A percentile compares a stretch with the other conserved stretches of the same genome.
phyloP scores from a whole-genome alignment of 2,797 vertebrate genomes.

The Tangara arthus region DNA sequence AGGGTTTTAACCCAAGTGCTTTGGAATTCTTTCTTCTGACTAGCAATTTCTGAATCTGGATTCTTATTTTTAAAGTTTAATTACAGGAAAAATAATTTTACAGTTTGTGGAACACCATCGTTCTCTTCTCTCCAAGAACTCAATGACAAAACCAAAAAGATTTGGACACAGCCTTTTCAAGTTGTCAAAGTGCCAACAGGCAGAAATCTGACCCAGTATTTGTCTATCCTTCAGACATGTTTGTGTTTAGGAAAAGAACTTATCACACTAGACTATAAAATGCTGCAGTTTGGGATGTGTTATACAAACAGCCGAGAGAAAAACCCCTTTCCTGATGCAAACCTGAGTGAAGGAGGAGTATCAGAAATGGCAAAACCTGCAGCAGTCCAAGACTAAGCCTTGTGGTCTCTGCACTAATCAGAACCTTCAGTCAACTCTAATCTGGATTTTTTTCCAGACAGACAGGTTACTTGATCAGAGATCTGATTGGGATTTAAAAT shows the following conservation, averaged over 20 bases:
- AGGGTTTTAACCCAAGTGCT: neutral
- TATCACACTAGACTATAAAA: neutral
- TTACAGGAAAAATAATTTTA: constrained; percentile 17
- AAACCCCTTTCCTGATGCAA: neutral
- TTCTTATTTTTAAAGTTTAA: constrained; percentile 8
- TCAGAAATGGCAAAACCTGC: neutral
- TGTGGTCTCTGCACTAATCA: neutral
- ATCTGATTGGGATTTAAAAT: neutral
- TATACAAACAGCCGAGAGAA: neutral
- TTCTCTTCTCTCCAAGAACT: neutral
- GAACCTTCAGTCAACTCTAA: neutral
- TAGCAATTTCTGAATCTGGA: neutral
- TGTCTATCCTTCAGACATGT: neutral
- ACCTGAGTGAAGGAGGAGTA: neutral
- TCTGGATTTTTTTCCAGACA: neutral
- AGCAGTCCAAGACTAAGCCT: neutral
- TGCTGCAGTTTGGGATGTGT: neutral
- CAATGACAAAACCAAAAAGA: neutral
- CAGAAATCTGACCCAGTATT: neutral
- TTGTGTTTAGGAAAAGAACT: neutral
- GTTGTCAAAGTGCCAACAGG: neutral
- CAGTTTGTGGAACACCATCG: neutral
- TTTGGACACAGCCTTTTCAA: neutral
- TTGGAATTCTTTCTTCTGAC: neutral
- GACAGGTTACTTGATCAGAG: neutral